Percentiles rank a stretch among this genome's conserved stretches.
These are phyloP conservation scores for Cardinalis cardinalis DNA, from an alignment of 2,113 vertebrate species.

Conservation along the genomic window DNA sequence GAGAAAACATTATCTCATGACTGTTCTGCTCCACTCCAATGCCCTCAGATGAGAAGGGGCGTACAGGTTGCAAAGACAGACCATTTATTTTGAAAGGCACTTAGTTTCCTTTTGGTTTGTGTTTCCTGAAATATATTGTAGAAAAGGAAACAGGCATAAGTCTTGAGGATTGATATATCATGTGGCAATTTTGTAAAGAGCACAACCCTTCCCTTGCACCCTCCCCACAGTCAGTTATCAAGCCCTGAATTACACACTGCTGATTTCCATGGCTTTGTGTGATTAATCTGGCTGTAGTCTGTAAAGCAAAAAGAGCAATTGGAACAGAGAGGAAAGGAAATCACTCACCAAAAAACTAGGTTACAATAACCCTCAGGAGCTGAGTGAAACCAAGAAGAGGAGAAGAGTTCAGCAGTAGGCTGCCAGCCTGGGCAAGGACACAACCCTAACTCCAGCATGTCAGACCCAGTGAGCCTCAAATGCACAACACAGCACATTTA, in stretches of 20 bases:
- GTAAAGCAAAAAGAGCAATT: slow-evolving; percentile 13
- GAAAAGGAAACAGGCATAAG: background rate
- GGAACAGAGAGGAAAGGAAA: background rate
- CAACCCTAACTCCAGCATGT: background rate
- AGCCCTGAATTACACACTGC: background rate
- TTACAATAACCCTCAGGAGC: slow-evolving; percentile 48
- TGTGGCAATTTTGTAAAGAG: background rate
- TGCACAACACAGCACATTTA: background rate
- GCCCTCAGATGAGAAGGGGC: background rate
- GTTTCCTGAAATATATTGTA: background rate
- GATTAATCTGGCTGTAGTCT: background rate
- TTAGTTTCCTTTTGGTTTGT: background rate
- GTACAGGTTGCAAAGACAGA: background rate
- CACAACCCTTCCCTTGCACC: background rate
- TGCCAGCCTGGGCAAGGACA: slow-evolving; percentile 13
- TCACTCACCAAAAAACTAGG: background rate
- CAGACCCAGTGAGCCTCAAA: background rate
- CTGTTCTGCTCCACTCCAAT: background rate
- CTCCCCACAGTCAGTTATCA: background rate
- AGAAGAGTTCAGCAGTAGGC: slow-evolving; percentile 31
- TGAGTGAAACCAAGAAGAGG: slow-evolving; percentile 11
- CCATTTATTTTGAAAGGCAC: background rate
- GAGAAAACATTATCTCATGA: slow-evolving; percentile 5
- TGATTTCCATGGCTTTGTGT: background rate
- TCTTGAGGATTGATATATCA: background rate